Evolutionary conservation across 2,113 vertebrate genomes (phyloP).

Genomic region (Etheostoma spectabile): DNA sequence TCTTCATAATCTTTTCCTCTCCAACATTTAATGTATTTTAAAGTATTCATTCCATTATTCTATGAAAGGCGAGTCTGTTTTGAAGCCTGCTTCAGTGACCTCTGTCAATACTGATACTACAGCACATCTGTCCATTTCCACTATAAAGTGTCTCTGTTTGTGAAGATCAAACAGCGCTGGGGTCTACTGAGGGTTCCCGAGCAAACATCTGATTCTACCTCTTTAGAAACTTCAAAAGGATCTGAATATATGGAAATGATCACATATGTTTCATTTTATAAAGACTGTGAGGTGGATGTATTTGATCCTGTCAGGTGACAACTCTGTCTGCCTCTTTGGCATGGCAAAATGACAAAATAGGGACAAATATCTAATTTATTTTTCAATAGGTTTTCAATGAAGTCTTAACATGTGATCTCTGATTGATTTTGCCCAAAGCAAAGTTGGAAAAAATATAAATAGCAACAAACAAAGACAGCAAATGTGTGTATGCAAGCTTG

Average conservation of each 20-base stretch:
- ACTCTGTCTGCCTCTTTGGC: background rate
- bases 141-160: slow-evolving; percentile 70
- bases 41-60: background rate
- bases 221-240: slow-evolving; percentile 70
- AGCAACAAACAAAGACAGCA: background rate
- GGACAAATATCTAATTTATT: background rate
- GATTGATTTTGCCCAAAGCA: background rate
- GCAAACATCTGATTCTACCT: slow-evolving; percentile 61
- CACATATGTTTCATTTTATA: slow-evolving; percentile 66
- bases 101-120: slow-evolving; percentile 38
- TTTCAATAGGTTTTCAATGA: background rate
- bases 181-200: slow-evolving; percentile 56
- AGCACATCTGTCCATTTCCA: slow-evolving; percentile 77
- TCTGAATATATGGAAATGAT: slow-evolving; percentile 69
- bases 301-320: slow-evolving; percentile 61
- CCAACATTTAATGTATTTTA: slow-evolving; percentile 4
- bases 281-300: slow-evolving; percentile 45
- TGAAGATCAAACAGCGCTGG: slow-evolving; percentile 64
- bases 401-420: background rate
- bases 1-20: background rate
- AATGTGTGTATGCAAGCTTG: background rate
- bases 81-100: slow-evolving; percentile 42
- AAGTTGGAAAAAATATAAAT: background rate
- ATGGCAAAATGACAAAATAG: background rate
- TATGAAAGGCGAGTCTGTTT: slow-evolving; percentile 37